These are phyloP conservation scores for Ailuropoda melanoleuca DNA, from an alignment of 2,113 vertebrate genomes.

Conservation along the genomic window DNA sequence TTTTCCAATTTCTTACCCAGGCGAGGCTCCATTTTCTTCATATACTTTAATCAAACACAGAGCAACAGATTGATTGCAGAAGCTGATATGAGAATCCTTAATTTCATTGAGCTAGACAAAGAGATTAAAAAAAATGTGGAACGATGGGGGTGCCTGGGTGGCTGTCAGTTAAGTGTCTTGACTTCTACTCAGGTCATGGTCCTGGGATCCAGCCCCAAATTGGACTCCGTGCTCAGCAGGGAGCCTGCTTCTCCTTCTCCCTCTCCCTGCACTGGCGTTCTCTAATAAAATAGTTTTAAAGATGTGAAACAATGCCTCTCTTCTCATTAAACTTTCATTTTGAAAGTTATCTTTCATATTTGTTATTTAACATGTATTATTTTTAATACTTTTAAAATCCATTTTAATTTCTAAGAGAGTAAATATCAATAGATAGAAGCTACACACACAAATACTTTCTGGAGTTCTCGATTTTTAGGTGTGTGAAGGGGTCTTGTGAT, in stretches of 20 bases:
- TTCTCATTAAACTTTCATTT: neutral
- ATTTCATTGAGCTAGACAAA: neutral
- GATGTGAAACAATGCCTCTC: neutral
- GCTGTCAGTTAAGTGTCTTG: neutral
- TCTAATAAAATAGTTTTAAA: neutral
- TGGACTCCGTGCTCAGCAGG: too few species aligned
- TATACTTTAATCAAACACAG: neutral
- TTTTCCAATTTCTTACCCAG: neutral
- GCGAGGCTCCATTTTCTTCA: neutral
- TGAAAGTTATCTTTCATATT: neutral
- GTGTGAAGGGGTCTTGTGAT: neutral
- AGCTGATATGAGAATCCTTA: neutral
- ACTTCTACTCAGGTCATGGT: neutral
- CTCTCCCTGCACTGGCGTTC: neutral
- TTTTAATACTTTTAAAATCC: neutral
- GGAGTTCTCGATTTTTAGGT: neutral
- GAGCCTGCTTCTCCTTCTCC: neutral
- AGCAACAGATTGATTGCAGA: neutral
- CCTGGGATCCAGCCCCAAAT: neutral
- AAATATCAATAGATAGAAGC: neutral
- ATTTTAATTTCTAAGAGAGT: conserved; percentile 3
- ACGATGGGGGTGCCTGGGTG: neutral
- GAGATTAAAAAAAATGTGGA: neutral
- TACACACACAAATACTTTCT: neutral
- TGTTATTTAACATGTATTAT: neutral